Evolutionary conservation across 2,113 vertebrate genomes (phyloP).

Genomic region (Catagonus wagneri): DNA sequence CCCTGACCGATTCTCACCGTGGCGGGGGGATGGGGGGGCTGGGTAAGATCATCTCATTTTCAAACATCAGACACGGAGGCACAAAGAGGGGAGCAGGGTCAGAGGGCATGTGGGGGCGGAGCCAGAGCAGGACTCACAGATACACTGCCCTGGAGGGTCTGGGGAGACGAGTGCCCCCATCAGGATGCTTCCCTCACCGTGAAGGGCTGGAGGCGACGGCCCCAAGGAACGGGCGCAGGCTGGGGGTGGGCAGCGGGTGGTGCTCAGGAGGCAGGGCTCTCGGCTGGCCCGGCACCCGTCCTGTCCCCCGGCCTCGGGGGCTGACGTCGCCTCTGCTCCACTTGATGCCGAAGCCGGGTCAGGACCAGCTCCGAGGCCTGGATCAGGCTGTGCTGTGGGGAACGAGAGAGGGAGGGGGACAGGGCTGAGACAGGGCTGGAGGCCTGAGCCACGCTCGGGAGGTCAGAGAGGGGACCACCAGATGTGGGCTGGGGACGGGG

Average conservation of each 20-base stretch:
- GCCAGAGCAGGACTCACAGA: not conserved
- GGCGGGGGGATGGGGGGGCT: rapidly evolving
- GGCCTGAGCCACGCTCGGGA: not conserved
- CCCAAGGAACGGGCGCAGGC: rapidly evolving
- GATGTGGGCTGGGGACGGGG: rapidly evolving
- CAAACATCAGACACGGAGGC: not conserved
- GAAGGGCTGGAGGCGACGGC: rapidly evolving
- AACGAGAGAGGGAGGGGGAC: not conserved
- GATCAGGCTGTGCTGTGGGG: constrained; percentile 84
- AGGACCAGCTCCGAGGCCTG: constrained; percentile 80
- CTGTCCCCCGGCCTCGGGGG: not conserved
- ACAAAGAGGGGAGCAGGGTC: not conserved
- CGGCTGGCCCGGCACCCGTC: not conserved
- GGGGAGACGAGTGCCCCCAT: not conserved
- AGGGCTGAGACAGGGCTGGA: not conserved
- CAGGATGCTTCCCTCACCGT: not conserved
- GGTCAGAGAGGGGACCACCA: not conserved
- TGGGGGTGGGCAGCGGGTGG: too few species aligned
- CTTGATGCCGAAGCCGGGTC: constrained; percentile 75
- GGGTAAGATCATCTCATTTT: not conserved
- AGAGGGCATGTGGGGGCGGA: not conserved
- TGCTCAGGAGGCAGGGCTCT: not conserved
- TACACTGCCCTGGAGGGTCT: not conserved
- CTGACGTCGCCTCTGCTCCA: constrained; percentile 43
- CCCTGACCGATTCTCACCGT: rapidly evolving